Base-by-base conservation (phyloP, 2,797 vertebrate genomes). In the Tinamus major region DNA sequence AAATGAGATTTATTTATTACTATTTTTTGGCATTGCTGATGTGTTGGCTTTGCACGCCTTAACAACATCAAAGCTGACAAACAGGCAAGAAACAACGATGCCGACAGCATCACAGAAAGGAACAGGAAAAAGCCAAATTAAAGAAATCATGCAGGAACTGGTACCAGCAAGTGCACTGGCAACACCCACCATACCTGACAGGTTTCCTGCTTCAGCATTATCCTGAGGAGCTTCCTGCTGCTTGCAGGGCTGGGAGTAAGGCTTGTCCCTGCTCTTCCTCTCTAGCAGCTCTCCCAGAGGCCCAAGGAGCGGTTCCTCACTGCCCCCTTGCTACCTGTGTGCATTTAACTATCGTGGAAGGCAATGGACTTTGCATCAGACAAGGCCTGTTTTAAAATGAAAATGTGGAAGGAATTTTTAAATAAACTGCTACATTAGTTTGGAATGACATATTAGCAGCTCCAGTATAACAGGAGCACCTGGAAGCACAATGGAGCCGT, bases 51-150 rank as follows among this genome's bases (percentile, higher is more conserved):
- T 92, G 63, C 24, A 78, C 1, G 4, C 20, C 39, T 88, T 89
- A 56, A 69, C 85, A 93, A 93, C 90, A 88, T 95, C 91, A 95
- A 95, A 94, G 92, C 79, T 86, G 53, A 71, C 79, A 89, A 95
- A 85, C 3, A 14, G 46, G 82, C 79, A 85, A 93, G 91, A 81
- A 93, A 49, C 13, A 75, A 26, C n/a, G 71, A 49, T 17, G 76
- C 87, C 2, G 1, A 44, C 87, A 94, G 87, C 87, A 88, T 14
- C 37, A 29, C n/a, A 71, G 49, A 71, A 42, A 27, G 46, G 64
- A 94, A 83, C 56, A 92, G 85, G 81, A 92, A 92, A 88, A 89
- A 31, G 7, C 41, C 31, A 70, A 91, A 80, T 91, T 79, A 82
- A 94, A 94, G 49, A 90, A 93, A 68, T 90, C n/a, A 63, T 78